Percentiles rank a stretch among this genome's conserved stretches.
Conservation (phyloP, 2,888 invertebrate species). For the Sinohyriopsis cumingii region DNA sequence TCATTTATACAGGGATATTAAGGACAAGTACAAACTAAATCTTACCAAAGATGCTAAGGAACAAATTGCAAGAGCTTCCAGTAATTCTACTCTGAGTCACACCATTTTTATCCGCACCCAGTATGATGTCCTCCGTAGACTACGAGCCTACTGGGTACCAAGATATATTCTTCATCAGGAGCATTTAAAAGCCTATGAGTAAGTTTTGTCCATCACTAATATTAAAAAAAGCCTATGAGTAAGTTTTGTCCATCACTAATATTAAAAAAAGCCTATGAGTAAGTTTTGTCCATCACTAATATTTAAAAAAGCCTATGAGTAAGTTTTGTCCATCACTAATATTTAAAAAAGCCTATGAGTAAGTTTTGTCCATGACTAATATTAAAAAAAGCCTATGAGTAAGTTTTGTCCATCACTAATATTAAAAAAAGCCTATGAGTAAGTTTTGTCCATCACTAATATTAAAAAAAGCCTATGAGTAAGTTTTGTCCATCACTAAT, state of each 20-base stretch:
- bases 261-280: neutral
- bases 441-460: too few relatives aligned
- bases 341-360: neutral
- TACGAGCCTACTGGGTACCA: slow-evolving; percentile 71
- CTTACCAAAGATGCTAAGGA: slow-evolving; percentile 67
- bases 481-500: too few relatives aligned
- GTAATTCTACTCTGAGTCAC: slow-evolving; percentile 64
- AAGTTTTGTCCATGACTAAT: too few relatives aligned
- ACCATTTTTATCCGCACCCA: slow-evolving; percentile 71
- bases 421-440: neutral
- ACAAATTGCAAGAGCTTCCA: slow-evolving; percentile 62
- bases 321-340: too few relatives aligned
- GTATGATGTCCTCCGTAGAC: slow-evolving; percentile 70
- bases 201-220: too few relatives aligned
- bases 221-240: neutral
- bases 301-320: neutral
- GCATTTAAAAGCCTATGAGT: slow-evolving; percentile 22
- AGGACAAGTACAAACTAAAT: slow-evolving; percentile 69
- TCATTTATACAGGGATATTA: slow-evolving; percentile 64
- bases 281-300: too few relatives aligned
- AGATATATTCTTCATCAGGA: slow-evolving; percentile 69
- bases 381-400: neutral
- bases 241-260: too few relatives aligned
- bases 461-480: neutral
- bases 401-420: too few relatives aligned